These are phyloP conservation scores for Haliaeetus leucogaster DNA, from an alignment of 2,113 vertebrate genomes.

Conservation along the genomic window DNA sequence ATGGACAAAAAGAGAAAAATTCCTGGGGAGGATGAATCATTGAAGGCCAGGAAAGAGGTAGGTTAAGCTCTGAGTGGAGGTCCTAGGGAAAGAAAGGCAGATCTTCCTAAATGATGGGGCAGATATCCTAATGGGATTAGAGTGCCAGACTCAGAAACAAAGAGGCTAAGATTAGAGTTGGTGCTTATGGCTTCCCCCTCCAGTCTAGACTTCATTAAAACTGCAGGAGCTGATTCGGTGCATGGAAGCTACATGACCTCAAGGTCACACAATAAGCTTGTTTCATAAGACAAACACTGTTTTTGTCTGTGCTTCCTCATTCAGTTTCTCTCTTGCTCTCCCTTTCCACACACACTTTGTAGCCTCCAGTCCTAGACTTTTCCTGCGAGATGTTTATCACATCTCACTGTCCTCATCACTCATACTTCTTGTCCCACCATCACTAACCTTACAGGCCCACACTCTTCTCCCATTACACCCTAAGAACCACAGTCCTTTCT, in stretches of 20 bases:
- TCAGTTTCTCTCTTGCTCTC: background rate
- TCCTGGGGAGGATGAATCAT: background rate
- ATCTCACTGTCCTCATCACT: background rate
- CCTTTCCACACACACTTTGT: background rate
- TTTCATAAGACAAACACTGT: background rate
- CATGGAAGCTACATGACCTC: background rate
- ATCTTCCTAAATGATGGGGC: background rate
- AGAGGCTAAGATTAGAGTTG: background rate
- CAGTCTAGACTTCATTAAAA: conserved; percentile 19
- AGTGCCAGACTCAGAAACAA: background rate
- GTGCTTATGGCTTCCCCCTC: background rate
- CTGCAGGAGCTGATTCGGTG: background rate
- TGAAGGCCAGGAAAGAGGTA: background rate
- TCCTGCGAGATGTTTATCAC: background rate
- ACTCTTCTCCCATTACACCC: background rate
- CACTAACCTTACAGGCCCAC: background rate
- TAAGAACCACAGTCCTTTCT: background rate
- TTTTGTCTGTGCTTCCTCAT: background rate
- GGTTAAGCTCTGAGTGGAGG: background rate
- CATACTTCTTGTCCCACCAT: background rate
- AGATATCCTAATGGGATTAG: background rate
- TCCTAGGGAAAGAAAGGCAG: background rate
- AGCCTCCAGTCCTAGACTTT: background rate
- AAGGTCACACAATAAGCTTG: background rate
- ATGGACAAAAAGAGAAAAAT: background rate